phyloP scores from a whole-genome alignment of 2,888 invertebrate genomes.

The Empis stercorea region DNA sequence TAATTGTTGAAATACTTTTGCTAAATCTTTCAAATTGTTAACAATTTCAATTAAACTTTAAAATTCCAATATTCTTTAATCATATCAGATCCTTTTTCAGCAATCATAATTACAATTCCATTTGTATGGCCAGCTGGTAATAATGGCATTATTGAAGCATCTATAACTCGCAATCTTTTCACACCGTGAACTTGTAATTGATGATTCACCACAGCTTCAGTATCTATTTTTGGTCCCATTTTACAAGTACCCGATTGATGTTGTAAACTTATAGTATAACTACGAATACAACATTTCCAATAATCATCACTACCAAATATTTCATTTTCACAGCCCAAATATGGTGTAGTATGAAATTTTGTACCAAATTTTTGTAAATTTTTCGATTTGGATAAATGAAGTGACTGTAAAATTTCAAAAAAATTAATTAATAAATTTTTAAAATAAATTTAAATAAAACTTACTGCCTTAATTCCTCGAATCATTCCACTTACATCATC shows the following conservation, averaged over 20 bases:
- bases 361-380: slow-evolving; percentile 42
- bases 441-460: slow-evolving; percentile 10
- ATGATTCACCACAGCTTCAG: slow-evolving; percentile 48
- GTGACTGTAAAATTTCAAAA: slow-evolving; percentile 36
- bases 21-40: too few species aligned
- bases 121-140: slow-evolving; percentile 45
- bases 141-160: slow-evolving; percentile 47
- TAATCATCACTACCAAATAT: slow-evolving; percentile 52
- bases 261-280: slow-evolving; percentile 57
- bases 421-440: not conserved
- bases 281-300: slow-evolving; percentile 60
- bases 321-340: slow-evolving; percentile 53
- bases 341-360: slow-evolving; percentile 42
- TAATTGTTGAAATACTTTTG: too few species aligned
- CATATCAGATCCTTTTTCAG: slow-evolving; percentile 46
- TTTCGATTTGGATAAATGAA: slow-evolving; percentile 41
- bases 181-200: slow-evolving; percentile 45
- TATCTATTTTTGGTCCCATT: slow-evolving; percentile 49
- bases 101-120: slow-evolving; percentile 46
- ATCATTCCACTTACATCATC: slow-evolving; percentile 61
- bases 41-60: too few species aligned
- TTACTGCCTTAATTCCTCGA: slow-evolving; percentile 60
- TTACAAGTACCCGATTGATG: slow-evolving; percentile 58
- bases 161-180: slow-evolving; percentile 39
- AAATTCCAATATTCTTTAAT: slow-evolving; percentile 38